Percentiles rank a stretch among this genome's conserved stretches.
Evolutionary conservation across 2,888 invertebrate genomes (phyloP).

Genomic region (Bugula neritina): DNA sequence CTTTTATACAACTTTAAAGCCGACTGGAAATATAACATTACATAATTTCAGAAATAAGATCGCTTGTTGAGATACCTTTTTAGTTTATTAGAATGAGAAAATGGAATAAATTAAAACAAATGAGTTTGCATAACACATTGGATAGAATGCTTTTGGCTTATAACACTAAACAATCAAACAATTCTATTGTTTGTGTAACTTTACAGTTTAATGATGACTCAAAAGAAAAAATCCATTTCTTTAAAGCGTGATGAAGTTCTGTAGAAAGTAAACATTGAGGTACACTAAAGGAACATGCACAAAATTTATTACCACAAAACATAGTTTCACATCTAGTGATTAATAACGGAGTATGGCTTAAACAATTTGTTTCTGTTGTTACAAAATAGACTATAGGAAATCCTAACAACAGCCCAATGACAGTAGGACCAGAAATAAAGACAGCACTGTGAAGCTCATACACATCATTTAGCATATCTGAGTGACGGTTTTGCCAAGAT

Average conservation of each 20-base stretch:
- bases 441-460: not conserved
- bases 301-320: not conserved
- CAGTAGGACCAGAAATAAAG: not conserved
- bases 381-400: conserved; percentile 9
- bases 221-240: not conserved
- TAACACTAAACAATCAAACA: not conserved
- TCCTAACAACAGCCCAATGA: not conserved
- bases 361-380: not conserved
- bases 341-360: not conserved
- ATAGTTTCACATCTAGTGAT: not conserved
- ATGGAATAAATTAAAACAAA: too few relatives aligned
- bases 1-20: too few relatives aligned
- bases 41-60: too few relatives aligned
- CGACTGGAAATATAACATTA: too few relatives aligned
- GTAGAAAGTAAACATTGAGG: not conserved
- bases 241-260: not conserved
- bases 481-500: not conserved
- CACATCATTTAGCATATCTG: not conserved
- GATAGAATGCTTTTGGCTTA: too few relatives aligned
- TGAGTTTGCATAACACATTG: too few relatives aligned
- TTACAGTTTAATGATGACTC: not conserved
- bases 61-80: too few relatives aligned
- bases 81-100: too few relatives aligned
- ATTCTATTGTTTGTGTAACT: not conserved
- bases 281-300: not conserved